These are phyloP conservation scores for Noctua comes DNA, from an alignment of 2,888 invertebrate species.

Conservation along the genomic window DNA sequence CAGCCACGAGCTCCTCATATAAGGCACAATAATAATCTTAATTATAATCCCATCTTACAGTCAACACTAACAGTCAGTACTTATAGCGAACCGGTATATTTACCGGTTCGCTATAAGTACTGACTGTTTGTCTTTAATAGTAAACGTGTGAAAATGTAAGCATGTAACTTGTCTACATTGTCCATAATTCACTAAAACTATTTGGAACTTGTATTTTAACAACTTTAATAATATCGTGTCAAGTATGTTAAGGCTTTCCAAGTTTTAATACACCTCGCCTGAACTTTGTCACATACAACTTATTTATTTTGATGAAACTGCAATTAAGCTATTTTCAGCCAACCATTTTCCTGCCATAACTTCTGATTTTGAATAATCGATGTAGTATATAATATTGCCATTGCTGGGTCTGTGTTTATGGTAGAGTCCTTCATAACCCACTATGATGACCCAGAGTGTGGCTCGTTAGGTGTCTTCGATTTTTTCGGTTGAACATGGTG, in stretches of 20 bases:
- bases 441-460: no score
- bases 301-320: slow-evolving; percentile 7
- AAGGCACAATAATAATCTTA: neutral
- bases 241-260: slow-evolving; percentile 50
- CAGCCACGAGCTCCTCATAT: no score
- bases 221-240: slow-evolving; percentile 54
- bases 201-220: slow-evolving; percentile 56
- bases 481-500: no score
- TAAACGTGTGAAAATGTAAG: slow-evolving; percentile 7
- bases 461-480: no score
- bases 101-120: no score
- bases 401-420: neutral
- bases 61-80: neutral
- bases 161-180: slow-evolving; percentile 13
- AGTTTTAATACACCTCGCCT: slow-evolving; percentile 36
- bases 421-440: neutral
- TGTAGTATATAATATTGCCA: neutral
- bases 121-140: no score
- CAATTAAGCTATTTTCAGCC: neutral
- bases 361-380: neutral
- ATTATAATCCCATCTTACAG: neutral
- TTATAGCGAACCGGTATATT: neutral
- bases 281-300: slow-evolving; percentile 23
- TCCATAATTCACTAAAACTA: slow-evolving; percentile 52
- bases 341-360: neutral